Conservation (phyloP, 2,888 invertebrate genomes). For the Erynnis tages region DNA sequence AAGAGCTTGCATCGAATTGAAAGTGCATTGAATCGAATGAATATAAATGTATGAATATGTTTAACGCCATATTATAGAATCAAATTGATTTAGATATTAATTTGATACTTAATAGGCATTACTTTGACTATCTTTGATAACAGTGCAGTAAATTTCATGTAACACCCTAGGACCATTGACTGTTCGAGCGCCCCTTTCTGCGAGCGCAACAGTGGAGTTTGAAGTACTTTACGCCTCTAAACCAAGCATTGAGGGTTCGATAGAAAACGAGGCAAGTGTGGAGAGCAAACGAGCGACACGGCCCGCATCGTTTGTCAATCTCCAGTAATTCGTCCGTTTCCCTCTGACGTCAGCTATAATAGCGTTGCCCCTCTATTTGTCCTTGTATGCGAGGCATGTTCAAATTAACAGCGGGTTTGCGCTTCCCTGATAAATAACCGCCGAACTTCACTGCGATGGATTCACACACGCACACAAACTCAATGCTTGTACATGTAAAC, state of each 20-base stretch:
- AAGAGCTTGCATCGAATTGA: too few relatives aligned
- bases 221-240: neutral
- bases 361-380: slow-evolving; percentile 21
- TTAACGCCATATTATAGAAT: too few relatives aligned
- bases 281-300: slow-evolving; percentile 25
- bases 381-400: slow-evolving; percentile 27
- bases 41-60: too few relatives aligned
- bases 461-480: too few relatives aligned
- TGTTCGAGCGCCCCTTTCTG: too few relatives aligned
- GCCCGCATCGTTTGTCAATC: slow-evolving; percentile 30
- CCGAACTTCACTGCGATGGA: slow-evolving; percentile 8
- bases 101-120: too few relatives aligned
- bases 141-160: too few relatives aligned
- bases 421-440: slow-evolving; percentile 11
- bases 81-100: too few relatives aligned
- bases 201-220: neutral
- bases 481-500: too few relatives aligned
- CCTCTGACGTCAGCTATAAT: slow-evolving; percentile 27
- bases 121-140: too few relatives aligned
- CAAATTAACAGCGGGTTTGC: slow-evolving; percentile 22
- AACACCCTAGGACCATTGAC: too few relatives aligned
- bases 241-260: neutral
- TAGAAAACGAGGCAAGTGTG: slow-evolving; percentile 22
- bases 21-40: too few relatives aligned
- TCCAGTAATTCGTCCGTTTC: slow-evolving; percentile 21